These are phyloP conservation scores for Embiotoca jacksoni DNA, from an alignment of 2,113 vertebrate genomes.

Conservation along the genomic window DNA sequence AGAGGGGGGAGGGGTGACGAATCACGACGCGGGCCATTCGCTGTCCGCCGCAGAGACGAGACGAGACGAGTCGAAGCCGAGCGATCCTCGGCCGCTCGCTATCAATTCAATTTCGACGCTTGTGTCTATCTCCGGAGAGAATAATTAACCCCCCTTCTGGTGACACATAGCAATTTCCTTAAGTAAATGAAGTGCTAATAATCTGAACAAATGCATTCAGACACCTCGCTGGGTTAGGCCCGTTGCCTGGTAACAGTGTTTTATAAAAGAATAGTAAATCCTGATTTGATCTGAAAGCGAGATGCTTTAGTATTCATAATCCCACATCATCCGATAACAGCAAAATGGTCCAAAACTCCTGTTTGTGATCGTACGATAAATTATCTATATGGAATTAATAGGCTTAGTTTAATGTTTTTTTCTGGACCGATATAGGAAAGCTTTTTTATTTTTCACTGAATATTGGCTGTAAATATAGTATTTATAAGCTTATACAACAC, in stretches of 20 bases:
- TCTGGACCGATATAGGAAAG: not conserved
- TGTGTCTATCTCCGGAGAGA: slow-evolving; percentile 37
- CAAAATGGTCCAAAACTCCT: not conserved
- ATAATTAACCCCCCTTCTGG: slow-evolving; percentile 61
- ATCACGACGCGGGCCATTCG: slow-evolving; percentile 12
- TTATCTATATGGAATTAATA: slow-evolving; percentile 2
- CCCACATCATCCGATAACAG: slow-evolving; percentile 20
- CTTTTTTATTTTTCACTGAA: not conserved
- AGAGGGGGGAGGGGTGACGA: slow-evolving; percentile 12
- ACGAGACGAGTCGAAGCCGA: slow-evolving; percentile 36
- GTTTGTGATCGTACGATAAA: slow-evolving; percentile 14
- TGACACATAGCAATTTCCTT: slow-evolving; percentile 63
- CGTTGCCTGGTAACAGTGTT: slow-evolving; percentile 72
- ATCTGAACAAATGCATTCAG: slow-evolving; percentile 52
- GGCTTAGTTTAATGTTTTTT: not conserved
- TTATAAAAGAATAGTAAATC: slow-evolving; percentile 35
- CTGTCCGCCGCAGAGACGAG: slow-evolving; percentile 13
- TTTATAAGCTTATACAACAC: not conserved
- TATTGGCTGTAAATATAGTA: not conserved
- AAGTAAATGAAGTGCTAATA: slow-evolving; percentile 72
- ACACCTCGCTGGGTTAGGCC: slow-evolving; percentile 31
- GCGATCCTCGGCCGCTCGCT: slow-evolving; percentile 37
- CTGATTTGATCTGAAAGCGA: slow-evolving; percentile 36
- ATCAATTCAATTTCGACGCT: slow-evolving; percentile 45
- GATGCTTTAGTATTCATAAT: slow-evolving; percentile 42